Evolutionary conservation across 2,113 vertebrate species (phyloP).

Genomic region (Neolamprologus longior): DNA sequence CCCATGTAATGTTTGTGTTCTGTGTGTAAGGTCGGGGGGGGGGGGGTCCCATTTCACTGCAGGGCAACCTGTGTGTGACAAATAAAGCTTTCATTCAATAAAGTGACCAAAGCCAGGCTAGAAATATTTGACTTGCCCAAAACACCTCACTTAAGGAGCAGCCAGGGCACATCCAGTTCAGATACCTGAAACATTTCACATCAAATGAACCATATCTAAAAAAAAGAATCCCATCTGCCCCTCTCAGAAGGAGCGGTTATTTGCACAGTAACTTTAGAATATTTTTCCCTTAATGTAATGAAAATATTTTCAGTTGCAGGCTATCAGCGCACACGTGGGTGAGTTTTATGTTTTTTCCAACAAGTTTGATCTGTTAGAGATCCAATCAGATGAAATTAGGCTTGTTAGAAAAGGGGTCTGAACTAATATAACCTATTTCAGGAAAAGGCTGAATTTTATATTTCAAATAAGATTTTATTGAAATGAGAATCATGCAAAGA

Average conservation of each 20-base stretch:
- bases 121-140: not conserved
- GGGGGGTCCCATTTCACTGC: not conserved
- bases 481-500: not conserved
- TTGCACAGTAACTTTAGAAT: not conserved
- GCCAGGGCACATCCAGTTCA: not conserved
- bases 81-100: too few relatives aligned
- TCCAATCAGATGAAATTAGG: not conserved
- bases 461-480: not conserved
- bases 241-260: fast-evolving
- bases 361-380: not conserved
- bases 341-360: not conserved
- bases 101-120: not conserved
- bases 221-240: not conserved
- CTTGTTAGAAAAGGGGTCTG: not conserved
- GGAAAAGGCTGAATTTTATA: not conserved
- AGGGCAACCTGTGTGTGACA: not conserved
- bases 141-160: not conserved
- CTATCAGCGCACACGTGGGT: not conserved
- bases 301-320: not conserved
- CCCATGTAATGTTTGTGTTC: not conserved
- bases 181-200: not conserved
- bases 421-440: not conserved
- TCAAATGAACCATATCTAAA: not conserved
- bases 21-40: not conserved
- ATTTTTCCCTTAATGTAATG: not conserved